Conservation (phyloP, 2,113 vertebrate species). For the Oncorhynchus mykiss region DNA sequence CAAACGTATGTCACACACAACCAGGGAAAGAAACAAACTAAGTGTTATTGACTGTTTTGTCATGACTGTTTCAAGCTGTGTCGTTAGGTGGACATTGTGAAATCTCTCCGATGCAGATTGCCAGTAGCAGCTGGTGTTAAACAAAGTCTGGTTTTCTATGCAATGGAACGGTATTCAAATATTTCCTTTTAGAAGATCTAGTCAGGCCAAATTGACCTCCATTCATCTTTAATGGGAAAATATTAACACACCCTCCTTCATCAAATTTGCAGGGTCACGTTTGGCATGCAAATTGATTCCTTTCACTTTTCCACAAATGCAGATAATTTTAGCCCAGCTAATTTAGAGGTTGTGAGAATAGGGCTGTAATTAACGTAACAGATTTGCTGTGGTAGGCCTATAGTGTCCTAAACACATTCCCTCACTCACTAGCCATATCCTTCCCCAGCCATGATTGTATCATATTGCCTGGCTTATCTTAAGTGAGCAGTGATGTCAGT, state of each 20-base stretch:
- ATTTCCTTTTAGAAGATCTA: slow-evolving; percentile 53
- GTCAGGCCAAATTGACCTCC: slow-evolving; percentile 45
- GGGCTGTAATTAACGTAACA: slow-evolving; percentile 54
- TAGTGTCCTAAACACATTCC: slow-evolving; percentile 40
- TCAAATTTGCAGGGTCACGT: slow-evolving; percentile 59
- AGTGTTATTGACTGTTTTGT: neutral
- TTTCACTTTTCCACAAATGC: slow-evolving; percentile 56
- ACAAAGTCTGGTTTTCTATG: neutral
- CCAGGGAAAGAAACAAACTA: neutral
- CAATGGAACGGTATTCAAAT: slow-evolving; percentile 9
- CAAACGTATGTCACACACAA: neutral
- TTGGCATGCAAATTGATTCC: slow-evolving; percentile 63
- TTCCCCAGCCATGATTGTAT: slow-evolving; percentile 37
- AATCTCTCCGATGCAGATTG: neutral
- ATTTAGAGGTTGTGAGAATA: slow-evolving; percentile 54
- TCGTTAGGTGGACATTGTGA: neutral
- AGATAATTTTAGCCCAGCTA: slow-evolving; percentile 61
- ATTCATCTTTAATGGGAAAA: slow-evolving; percentile 55
- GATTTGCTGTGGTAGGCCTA: slow-evolving; percentile 20
- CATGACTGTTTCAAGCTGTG: neutral
- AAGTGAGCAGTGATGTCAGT: slow-evolving; percentile 32
- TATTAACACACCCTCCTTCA: slow-evolving; percentile 52
- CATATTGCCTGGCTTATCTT: slow-evolving; percentile 46
- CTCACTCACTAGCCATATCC: slow-evolving; percentile 17
- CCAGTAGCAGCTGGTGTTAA: neutral